Evolutionary conservation across 2,113 vertebrate species (phyloP), one percentile per base, ranked within the genome.

Genomic region (Acinonyx jubatus): DNA sequence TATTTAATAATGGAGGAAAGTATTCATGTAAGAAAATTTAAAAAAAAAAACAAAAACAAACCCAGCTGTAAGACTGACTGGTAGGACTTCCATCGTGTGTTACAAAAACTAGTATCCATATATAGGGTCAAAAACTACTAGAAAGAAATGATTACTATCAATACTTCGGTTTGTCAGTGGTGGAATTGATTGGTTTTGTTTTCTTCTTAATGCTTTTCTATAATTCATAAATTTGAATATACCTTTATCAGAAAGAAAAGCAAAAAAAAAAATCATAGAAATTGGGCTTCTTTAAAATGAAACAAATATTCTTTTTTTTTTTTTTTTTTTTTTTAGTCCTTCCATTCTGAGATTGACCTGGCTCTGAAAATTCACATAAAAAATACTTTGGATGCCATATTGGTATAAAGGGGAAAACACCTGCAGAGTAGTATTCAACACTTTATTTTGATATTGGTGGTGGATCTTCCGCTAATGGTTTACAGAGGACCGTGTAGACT

Each of bases 281-380:
- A 85, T 79, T 71, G 52, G n/a, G 10, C 25, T 94, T 12, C 86
- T 63, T 76, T 71, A 94, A 87, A 69, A 92, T 68, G 31, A 69
- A 95, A 66, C 1, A 15, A 82, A 68, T 88, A 33, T 15, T 88
- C 27, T 73, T 61, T 36, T 95, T 91, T 86, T 79, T 14, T 88
- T 21, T 73, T 61, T 36, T 95, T 91, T 86, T 79, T 95, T 91
- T 86, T 79, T n/a, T 57, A 88, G 68, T 3, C 38, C 25, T 87
- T 97, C 78, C 66, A 15, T 82, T 94, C 78, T 86, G 18, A 68
- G 7, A n/a, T 83, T 38, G 29, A 31, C 29, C 73, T 82, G 31
- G 13, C n/a, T 96, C 85, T 79, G n/a, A 95, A 97, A 94, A 65
- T 48, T 91, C 27, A 57, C 41, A 57, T 61, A 55, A 76, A 91